Evolutionary conservation across 2,797 vertebrate species (phyloP).

Genomic region (Aselliscus stoliczkanus): DNA sequence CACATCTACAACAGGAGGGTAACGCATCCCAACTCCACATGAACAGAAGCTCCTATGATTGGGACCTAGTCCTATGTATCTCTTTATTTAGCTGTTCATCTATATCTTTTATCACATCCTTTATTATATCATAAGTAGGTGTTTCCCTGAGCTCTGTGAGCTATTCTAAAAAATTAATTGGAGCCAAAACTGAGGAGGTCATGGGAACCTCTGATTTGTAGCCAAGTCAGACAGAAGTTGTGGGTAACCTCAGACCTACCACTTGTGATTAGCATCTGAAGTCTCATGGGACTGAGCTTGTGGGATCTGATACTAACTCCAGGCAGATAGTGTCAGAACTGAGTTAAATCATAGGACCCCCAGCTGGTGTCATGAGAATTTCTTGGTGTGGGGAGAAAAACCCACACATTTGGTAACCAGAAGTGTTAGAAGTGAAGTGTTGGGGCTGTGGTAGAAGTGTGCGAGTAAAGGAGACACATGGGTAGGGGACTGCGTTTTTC

Average conservation of each 20-base stretch:
- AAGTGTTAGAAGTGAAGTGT: not conserved
- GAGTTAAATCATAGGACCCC: not conserved
- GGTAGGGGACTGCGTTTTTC: not conserved
- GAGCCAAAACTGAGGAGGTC: not conserved
- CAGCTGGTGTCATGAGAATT: not conserved
- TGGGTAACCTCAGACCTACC: not conserved
- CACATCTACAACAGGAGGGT: not conserved
- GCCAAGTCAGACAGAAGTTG: not conserved
- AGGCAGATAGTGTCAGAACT: not conserved
- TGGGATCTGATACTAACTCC: not conserved
- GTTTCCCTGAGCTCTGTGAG: not conserved
- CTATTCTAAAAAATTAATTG: not conserved
- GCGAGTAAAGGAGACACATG: not conserved
- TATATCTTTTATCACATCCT: not conserved
- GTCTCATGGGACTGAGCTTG: not conserved
- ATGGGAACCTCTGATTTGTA: not conserved
- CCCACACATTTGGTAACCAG: not conserved
- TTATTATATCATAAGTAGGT: not conserved
- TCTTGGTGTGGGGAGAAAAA: not conserved
- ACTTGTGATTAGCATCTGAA: not conserved
- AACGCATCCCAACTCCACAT: not conserved
- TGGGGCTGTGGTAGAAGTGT: not conserved
- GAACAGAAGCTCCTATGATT: not conserved
- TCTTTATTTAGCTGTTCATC: not conserved
- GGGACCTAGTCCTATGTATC: accelerated